Conservation (phyloP, 2,113 vertebrate genomes). For the Catharus minimus region DNA sequence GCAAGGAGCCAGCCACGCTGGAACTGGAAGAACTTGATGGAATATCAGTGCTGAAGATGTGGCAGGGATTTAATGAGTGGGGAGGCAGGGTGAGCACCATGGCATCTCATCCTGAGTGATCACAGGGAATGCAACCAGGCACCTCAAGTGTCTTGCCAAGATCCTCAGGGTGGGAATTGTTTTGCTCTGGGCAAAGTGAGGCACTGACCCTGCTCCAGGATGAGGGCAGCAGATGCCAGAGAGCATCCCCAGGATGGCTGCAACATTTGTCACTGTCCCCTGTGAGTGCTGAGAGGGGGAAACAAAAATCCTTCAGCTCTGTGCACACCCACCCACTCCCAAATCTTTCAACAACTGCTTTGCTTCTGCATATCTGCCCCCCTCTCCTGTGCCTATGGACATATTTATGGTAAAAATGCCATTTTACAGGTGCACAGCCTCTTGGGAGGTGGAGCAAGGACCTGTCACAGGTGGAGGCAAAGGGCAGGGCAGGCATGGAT, state of each 20-base stretch:
- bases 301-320: not conserved
- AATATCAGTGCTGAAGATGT: not conserved
- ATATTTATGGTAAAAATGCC: not conserved
- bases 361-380: not conserved
- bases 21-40: not conserved
- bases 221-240: not conserved
- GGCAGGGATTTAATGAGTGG: not conserved
- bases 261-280: not conserved
- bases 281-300: accelerated
- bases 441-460: accelerated
- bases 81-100: accelerated
- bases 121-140: accelerated
- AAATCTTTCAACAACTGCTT: not conserved
- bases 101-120: not conserved
- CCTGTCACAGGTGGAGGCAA: accelerated
- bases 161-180: not conserved
- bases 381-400: not conserved
- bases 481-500: accelerated
- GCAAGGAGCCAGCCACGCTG: not conserved
- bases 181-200: not conserved
- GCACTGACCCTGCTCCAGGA: not conserved
- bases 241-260: not conserved
- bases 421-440: not conserved
- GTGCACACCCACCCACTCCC: accelerated
- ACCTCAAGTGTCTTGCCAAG: not conserved